These are phyloP conservation scores for Aphaenogaster rudis DNA, from an alignment of 1,140 invertebrate species.

Conservation along the genomic window DNA sequence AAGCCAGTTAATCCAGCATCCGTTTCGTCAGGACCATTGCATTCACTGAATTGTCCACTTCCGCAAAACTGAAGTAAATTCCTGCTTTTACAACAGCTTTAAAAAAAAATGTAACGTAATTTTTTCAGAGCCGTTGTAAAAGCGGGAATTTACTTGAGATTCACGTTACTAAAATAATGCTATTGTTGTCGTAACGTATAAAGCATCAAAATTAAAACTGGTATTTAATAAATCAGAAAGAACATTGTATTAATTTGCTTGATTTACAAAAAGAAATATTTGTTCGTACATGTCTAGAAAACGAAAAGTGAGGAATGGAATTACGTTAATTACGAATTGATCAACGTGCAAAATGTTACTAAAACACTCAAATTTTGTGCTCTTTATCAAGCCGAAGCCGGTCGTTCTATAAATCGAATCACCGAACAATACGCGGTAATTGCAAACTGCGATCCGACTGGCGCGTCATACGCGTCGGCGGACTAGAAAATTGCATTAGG, in stretches of 20 bases:
- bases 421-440: slow-evolving; percentile 12
- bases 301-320: background rate
- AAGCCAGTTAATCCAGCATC: slow-evolving; percentile 52
- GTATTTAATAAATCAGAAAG: background rate
- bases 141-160: background rate
- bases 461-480: background rate
- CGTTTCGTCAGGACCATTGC: slow-evolving; percentile 42
- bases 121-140: background rate
- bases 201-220: background rate
- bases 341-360: background rate
- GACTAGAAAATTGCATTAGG: slow-evolving; percentile 47
- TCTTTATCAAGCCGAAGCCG: background rate
- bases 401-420: slow-evolving; percentile 24
- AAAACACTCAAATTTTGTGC: background rate
- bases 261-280: background rate
- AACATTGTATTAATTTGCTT: too few relatives aligned
- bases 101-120: background rate
- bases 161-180: background rate
- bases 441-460: slow-evolving; percentile 11
- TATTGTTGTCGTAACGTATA: background rate
- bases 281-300: background rate
- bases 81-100: background rate
- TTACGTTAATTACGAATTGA: background rate
- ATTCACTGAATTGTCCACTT: slow-evolving; percentile 22
- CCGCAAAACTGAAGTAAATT: slow-evolving; percentile 12